Base-by-base conservation (phyloP, 2,888 invertebrate genomes). In the Tinea semifulvella region DNA sequence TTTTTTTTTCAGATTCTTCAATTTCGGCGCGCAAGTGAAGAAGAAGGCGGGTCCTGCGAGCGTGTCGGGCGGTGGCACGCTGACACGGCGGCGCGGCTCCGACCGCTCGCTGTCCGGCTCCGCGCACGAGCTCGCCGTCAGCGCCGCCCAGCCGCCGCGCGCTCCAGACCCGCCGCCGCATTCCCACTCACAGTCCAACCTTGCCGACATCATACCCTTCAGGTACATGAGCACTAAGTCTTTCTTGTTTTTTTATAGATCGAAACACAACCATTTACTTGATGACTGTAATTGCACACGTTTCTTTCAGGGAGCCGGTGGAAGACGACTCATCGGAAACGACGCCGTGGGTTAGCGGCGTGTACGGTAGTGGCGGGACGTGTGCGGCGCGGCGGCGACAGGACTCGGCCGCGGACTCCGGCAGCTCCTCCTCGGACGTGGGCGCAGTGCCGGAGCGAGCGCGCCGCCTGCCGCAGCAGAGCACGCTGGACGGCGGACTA, bases 151-250 rank as follows among this genome's bases (percentile, higher is more conserved):
- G 57, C 67, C 74, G 42, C 66, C 73, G 48, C 64, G 80, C 69
- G 54, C 79, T 65, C 63, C 87, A 56, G 91, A 92, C 44, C 89
- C 90, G 44, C 94, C 94, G 68, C 92, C 93, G 16, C 93, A 93
- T 72, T 92, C 92, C 60, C 95, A 95, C 70, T 92, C 92, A 59
- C 95, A 95, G 69, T 93, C 93, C 59, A 95, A 95, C 77, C 86
- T 95, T 52, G 89, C 90, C 62, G 92, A 93, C 60, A n/a, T n/a
- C n/a, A 88, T 92, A 56, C 89, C 91, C 13, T 90, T 89, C 81
- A 90, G 93, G 92, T 92, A 75, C 58, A 36, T 13, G 16, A 31
- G 4, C 7, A 26, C 6, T n/a, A 26, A 26, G 2, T 4, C 11
- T n/a, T 3, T 11, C 3, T 3, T 11, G 26, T 26, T 11, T 26